Percentiles rank a stretch among this genome's conserved stretches.
Evolutionary conservation across 2,113 vertebrate genomes (phyloP).

Genomic region (Alligator sinensis): DNA sequence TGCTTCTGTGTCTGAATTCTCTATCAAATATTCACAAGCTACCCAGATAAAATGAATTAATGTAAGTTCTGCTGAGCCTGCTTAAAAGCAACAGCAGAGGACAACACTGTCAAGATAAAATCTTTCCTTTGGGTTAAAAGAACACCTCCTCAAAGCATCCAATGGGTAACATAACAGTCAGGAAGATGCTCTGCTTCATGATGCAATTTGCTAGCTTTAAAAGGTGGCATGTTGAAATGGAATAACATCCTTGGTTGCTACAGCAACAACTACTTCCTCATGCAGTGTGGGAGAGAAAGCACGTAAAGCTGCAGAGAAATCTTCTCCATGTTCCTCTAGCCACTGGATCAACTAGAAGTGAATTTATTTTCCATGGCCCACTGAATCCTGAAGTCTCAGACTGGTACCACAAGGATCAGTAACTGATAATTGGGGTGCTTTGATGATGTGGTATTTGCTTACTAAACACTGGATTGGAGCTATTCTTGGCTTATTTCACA

Average conservation of each 20-base stretch:
- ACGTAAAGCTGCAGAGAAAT: not conserved
- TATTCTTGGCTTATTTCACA: not conserved
- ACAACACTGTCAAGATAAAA: not conserved
- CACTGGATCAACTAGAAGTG: not conserved
- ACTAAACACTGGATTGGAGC: not conserved
- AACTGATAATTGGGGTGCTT: not conserved
- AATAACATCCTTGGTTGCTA: constrained; percentile 68
- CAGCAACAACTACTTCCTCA: constrained; percentile 53
- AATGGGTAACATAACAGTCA: constrained; percentile 17
- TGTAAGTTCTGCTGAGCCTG: constrained; percentile 50
- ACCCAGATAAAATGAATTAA: constrained; percentile 62
- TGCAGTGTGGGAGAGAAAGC: not conserved
- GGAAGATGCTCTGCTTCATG: constrained; percentile 31
- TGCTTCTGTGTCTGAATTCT: constrained; percentile 45
- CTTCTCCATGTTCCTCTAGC: not conserved
- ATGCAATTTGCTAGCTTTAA: constrained; percentile 40
- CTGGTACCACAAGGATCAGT: rapidly evolving
- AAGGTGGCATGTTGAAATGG: constrained; percentile 63
- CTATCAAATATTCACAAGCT: constrained; percentile 69
- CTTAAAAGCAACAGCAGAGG: constrained; percentile 49
- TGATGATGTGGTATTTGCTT: not conserved
- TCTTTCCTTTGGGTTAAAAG: constrained; percentile 12
- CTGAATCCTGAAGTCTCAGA: not conserved
- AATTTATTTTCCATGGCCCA: not conserved
- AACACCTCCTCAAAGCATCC: constrained; percentile 35